Evolutionary conservation across 2,888 invertebrate species (phyloP), one percentile per base, ranked within the genome.

Genomic region (Ectemnius continuus): DNA sequence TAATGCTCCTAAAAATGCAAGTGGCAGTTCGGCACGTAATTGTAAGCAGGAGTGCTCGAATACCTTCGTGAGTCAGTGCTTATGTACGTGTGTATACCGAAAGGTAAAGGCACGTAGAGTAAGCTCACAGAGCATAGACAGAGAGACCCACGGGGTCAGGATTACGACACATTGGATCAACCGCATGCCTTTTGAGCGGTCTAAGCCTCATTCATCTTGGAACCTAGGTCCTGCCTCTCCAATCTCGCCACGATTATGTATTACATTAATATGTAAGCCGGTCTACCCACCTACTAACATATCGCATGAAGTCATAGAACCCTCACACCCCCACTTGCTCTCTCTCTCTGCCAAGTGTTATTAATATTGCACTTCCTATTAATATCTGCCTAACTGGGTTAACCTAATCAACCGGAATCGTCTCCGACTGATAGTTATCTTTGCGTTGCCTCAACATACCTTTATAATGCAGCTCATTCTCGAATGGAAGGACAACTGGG

Each of bases 151-250:
- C 77, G 84, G 81, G 85, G 84, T 86, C 86, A 84, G 77, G 72
- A 83, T 87, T 87, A 83, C 86, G 84, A 85, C 85, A 87, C 83
- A 75, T 77, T 64, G 83, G 82, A 83, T 83, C 83, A 83, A 83
- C 83, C 80, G 81, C 84, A 80, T 85, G 71, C 84, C 84, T 84
- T 84, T 84, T 84, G 70, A 81, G 80, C 74, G 70, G 67, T 73
- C 69, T 70, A 79, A 79, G 67, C 66, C 81, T 79, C 83, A 82
- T 83, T 84, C 82, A 79, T 83, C 83, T 83, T 82, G 64, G 70
- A 28, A 59, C 58, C 70, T 70, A 65, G 73, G 82, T 76, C 67
- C 76, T 80, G 74, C 76, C 76, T 78, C 83, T 81, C 83, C 83
- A 81, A 83, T 83, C 83, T 81, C 71, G 60, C 68, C 72, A 77